Base-by-base conservation (phyloP, 2,797 vertebrate species). In the Apogon hyalosoma region DNA sequence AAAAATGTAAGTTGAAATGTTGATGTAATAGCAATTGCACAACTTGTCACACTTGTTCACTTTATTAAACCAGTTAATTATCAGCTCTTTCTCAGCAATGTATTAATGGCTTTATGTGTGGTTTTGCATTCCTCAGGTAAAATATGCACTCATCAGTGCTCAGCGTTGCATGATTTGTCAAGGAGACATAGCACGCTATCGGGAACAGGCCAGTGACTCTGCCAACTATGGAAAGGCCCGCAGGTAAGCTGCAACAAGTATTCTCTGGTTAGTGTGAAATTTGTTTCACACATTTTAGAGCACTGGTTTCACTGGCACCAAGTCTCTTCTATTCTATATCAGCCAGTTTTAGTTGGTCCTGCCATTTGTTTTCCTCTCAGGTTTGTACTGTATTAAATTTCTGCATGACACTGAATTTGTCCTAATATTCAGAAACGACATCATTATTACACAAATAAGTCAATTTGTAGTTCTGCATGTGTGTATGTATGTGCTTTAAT, bases 101-200 rank as follows among this genome's bases (percentile, higher is more conserved):
- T 12, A 38, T 36, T 36, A 36, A 36, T 36, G 33, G 33, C 33
- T 31, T 31, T 31, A 39, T 3, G 19, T 58, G 14, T 36, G 2
- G 77, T 57, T 28, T 13, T 70, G 36, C 65, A 60, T 84, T 33
- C 65, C 79, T 39, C 80, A 99, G 98, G 98, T 99, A 39, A 99
- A 99, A 82, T 99, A 98, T 13, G 97, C 97, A 0, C 95, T 99
- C 56, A 98, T 99, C 82, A 99, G 98, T 70, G 98, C 96, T 52
- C 98, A 99, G 90, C 92, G 97, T 66, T 97, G 95, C 75, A 96
- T 99, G 96, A 99, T 99, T 67, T 99, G 98, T 80, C 97, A 96
- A 73, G 98, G 98, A 59, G 98, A 99, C 88, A 97, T 99, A 8
- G 96, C 98, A 83, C 93, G 98, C 13, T 99, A 99, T 90, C 86